Base-by-base conservation (phyloP, 2,113 vertebrate species). In the Strix aluco region DNA sequence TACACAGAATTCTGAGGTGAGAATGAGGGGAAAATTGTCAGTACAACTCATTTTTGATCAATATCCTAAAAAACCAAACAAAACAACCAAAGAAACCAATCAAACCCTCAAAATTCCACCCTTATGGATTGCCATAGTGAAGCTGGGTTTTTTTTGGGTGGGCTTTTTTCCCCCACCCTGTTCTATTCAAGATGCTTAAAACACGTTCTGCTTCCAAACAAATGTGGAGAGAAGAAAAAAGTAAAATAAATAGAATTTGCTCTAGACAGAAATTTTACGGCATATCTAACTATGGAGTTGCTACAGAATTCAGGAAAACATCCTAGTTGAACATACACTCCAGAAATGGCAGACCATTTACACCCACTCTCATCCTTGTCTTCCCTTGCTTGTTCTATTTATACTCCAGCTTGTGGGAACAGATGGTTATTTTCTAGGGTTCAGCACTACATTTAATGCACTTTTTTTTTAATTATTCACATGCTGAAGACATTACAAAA, bases 401-500 rank as follows among this genome's bases (percentile, higher is more conserved):
- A 95, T 96, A 94, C 20, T 51, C 36, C 73, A 85, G 74, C 83
- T 92, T 94, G 86, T 75, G 80, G 91, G 86, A 96, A 89, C 95
- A 96, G 97, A 96, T 96, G 94, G 96, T 72, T 91, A 75, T 96
- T 96, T 97, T 81, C 83, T 87, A 91, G 77, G 73, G 57, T 92
- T 96, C 86, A 57, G 92, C 57, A 72, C 69, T 89, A 74, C 83
- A 79, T 81, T 91, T 86, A 95, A 89, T 89, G 73, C 78, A 86
- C 25, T 65, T 92, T 74, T 59, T 87, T 86, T 49, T 78, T 30
- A 6, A 81, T 81, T 91, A 81, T 86, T 88, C 82, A 85, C 88
- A 92, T 49, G 44, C 70, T 80, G 65, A 91, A 89, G 91, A 84
- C 67, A 88, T 86, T 78, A 88, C 32, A 88, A 92, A 92, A 74